Conservation (phyloP, 2,888 invertebrate species). For the Pogonocherus hispidulus region DNA sequence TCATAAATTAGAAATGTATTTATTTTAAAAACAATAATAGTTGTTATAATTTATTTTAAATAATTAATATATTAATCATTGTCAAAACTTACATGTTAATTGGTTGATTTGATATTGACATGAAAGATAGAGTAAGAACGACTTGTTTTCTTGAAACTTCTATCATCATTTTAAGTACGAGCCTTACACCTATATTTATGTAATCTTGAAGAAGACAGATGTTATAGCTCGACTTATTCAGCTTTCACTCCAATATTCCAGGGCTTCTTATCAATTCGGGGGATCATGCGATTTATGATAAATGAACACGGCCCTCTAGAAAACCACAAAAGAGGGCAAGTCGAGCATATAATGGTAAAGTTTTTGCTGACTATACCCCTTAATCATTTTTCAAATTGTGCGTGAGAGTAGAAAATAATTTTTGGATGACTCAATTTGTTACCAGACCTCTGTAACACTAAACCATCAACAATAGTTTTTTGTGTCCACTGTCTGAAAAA, state of each 20-base stretch:
- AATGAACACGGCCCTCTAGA: constrained; percentile 36
- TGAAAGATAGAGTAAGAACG: no score
- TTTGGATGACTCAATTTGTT: neutral
- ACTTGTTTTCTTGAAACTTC: no score
- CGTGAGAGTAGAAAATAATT: constrained; percentile 6
- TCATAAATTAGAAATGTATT: no score
- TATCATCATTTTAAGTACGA: no score
- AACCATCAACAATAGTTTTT: neutral
- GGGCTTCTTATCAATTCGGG: constrained; percentile 48
- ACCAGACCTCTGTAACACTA: neutral
- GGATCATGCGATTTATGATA: constrained; percentile 48
- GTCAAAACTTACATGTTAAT: no score
- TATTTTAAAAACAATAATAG: no score
- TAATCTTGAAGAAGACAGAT: constrained; percentile 37
- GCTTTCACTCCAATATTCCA: constrained; percentile 35
- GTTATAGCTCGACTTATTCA: constrained; percentile 33
- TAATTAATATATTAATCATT: no score
- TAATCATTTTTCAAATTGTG: constrained; percentile 1
- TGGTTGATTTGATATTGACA: no score
- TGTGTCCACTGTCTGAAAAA: neutral
- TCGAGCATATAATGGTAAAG: neutral
- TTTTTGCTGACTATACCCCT: constrained; percentile 6
- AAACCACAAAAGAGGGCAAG: neutral
- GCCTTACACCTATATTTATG: no score
- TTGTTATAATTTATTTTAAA: no score